Evolutionary conservation across 1,140 invertebrate genomes (phyloP).

Genomic region (Drosophila jambulina): DNA sequence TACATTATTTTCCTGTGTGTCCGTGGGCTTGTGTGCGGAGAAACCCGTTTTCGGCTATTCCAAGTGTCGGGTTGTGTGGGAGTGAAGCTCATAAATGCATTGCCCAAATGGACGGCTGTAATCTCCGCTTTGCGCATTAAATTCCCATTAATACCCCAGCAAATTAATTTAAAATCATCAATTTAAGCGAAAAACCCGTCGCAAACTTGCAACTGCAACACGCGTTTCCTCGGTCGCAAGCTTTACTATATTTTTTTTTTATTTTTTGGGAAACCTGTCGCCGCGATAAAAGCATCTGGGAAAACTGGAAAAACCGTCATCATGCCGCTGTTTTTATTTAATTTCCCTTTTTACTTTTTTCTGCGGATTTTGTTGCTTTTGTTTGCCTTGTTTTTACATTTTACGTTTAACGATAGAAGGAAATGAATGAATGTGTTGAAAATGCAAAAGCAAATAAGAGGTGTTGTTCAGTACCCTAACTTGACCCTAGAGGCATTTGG

Average conservation of each 20-base stretch:
- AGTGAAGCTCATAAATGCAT: conserved; percentile 52
- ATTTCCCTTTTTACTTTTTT: conserved; percentile 46
- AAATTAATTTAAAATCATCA: conserved; percentile 78
- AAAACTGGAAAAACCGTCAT: conserved; percentile 69
- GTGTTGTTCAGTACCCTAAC: conserved; percentile 43
- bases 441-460: conserved; percentile 36
- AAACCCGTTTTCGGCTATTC: conserved; percentile 54
- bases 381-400: conserved; percentile 37
- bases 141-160: conserved; percentile 68
- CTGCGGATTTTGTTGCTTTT: conserved; percentile 18
- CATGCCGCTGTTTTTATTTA: conserved; percentile 62
- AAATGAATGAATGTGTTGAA: conserved; percentile 73
- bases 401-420: conserved; percentile 72
- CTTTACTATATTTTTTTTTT: conserved; percentile 29
- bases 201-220: conserved; percentile 42
- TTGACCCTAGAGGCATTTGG: background rate
- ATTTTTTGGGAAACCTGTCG: conserved; percentile 59
- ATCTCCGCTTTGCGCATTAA: conserved; percentile 71
- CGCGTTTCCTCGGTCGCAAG: conserved; percentile 63
- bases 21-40: background rate
- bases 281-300: conserved; percentile 62
- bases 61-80: conserved; percentile 41
- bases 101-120: conserved; percentile 51
- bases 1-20: conserved; percentile 26
- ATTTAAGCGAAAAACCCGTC: conserved; percentile 44